Base-by-base conservation (phyloP, 2,888 invertebrate species). In the Disparrhopalites patrizii region DNA sequence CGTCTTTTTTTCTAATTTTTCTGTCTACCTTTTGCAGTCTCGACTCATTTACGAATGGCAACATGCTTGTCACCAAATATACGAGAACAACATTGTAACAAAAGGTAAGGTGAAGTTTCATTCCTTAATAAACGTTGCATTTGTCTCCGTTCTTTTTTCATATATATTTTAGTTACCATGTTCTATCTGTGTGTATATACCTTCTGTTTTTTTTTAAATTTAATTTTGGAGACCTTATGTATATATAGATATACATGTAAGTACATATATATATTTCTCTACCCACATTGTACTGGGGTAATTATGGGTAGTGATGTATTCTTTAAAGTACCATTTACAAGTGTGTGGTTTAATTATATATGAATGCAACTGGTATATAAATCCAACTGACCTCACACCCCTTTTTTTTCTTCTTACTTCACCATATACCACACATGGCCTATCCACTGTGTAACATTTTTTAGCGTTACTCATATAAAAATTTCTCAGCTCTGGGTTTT, bases 1-100 rank as follows among this genome's bases (percentile, higher is more conserved):
- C 25, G 28, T 25, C 15, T 43, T 31, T 56, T 40, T 30, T 51
- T 36, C 36, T 51, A 40, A 20, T 51, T 40, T 50, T 36, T 65
- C 38, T 57, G 69, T 36, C 51, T 57, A 67, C 13, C 60, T 47
- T 62, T 68, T 68, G 55, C 74, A 75, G 75, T 69, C 68, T 70
- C 74, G 70, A 73, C 69, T 74, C 73, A 74, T 71, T 73, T 70
- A 74, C 75, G 74, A 72, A 75, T 75, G 75, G 74, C 75, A 75
- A 75, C 72, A 75, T 75, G 75, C 73, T 74, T 74, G 74, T 74
- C 75, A 75, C 69, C 73, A 75, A 69, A 73, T 65, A 60, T 70
- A 70, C 68, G 68, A 70, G 70, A 71, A 62, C 62, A 36, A 63
- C 65, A 69, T 68, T 70, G 66, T 71, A 73, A 75, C 71, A 73